Percentiles rank a stretch among this genome's conserved stretches.
These are phyloP conservation scores for Nasonia giraulti DNA, from an alignment of 1,140 invertebrate genomes.

Conservation along the genomic window DNA sequence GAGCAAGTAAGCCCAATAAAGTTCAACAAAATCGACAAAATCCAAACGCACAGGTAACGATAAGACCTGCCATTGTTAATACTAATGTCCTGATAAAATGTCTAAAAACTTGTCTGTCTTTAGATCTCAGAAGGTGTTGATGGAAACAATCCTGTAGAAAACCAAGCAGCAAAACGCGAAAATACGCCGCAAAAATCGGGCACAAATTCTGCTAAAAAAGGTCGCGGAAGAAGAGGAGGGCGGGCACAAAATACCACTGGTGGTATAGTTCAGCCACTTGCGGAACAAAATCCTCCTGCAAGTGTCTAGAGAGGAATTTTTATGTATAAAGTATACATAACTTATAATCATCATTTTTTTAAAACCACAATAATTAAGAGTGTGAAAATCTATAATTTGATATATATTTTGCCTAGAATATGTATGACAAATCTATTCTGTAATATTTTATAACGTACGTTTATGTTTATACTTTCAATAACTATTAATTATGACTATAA, in stretches of 20 bases:
- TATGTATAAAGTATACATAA: slow-evolving; percentile 44
- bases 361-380: not conserved
- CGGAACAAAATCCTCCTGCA: slow-evolving; percentile 74
- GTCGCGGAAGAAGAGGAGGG: slow-evolving; percentile 73
- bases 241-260: slow-evolving; percentile 73
- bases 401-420: not conserved
- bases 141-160: slow-evolving; percentile 75
- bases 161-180: slow-evolving; percentile 76
- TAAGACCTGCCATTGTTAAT: not conserved
- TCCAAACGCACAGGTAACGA: slow-evolving; percentile 35
- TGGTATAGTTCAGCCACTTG: slow-evolving; percentile 67
- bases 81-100: slow-evolving; percentile 10
- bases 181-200: slow-evolving; percentile 70
- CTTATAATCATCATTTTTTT: slow-evolving; percentile 4
- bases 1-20: slow-evolving; percentile 76
- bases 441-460: not conserved
- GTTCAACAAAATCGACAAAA: slow-evolving; percentile 70
- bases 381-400: slow-evolving; percentile 22
- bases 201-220: slow-evolving; percentile 69
- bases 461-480: too few species aligned
- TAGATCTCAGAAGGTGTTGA: slow-evolving; percentile 73
- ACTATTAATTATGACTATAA: too few species aligned
- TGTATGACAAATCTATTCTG: not conserved
- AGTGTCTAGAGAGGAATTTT: slow-evolving; percentile 58
- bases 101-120: slow-evolving; percentile 18